These are phyloP conservation scores for Eulemur rubriventer DNA, from an alignment of 2,797 vertebrate genomes.

Conservation along the genomic window DNA sequence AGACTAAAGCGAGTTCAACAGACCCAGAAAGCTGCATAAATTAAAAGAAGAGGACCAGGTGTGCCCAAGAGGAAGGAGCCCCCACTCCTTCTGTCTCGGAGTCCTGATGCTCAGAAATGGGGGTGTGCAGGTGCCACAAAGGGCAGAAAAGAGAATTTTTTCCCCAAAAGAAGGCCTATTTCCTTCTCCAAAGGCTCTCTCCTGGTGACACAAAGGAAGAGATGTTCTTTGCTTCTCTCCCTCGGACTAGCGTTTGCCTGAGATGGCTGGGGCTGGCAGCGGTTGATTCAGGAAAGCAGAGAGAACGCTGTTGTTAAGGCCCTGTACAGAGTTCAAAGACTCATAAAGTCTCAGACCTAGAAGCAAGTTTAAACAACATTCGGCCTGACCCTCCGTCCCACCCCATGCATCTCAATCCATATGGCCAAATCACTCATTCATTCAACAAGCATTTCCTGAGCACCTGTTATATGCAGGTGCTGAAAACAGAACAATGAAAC, in stretches of 20 bases:
- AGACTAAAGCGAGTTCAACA: slow-evolving; percentile 5
- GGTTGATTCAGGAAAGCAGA: background rate
- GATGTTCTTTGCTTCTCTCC: background rate
- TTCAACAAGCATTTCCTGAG: background rate
- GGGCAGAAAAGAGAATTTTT: background rate
- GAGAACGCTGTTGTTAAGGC: background rate
- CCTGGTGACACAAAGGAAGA: background rate
- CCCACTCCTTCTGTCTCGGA: background rate
- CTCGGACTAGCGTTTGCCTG: background rate
- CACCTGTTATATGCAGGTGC: background rate
- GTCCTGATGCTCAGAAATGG: background rate
- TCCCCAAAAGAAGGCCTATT: background rate
- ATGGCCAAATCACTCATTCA: background rate
- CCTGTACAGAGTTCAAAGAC: background rate
- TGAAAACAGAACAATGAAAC: background rate
- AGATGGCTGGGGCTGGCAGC: background rate
- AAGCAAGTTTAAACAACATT: background rate
- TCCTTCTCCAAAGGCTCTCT: background rate
- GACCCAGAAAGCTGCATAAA: slow-evolving; percentile 5
- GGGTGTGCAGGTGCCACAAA: background rate
- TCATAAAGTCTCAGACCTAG: background rate
- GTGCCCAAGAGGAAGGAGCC: background rate
- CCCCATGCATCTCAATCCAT: background rate
- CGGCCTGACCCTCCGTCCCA: accelerated
- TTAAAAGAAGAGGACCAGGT: background rate